phyloP scores from a whole-genome alignment of 1,140 invertebrate genomes.

The Carposina sasakii region DNA sequence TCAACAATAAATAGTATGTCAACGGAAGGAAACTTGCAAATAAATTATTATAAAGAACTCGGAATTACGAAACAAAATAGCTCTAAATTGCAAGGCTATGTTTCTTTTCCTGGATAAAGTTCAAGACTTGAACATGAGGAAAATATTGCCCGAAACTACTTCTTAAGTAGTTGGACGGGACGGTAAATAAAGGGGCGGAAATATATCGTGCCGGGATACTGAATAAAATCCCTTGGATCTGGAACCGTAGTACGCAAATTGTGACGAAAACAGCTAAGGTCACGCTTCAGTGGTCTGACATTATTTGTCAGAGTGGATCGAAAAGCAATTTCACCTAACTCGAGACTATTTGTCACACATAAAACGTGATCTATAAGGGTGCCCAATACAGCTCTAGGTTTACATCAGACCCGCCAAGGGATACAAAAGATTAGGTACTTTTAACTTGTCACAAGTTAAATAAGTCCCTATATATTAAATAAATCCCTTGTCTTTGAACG shows the following conservation, averaged over 20 bases:
- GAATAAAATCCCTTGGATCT: conserved; percentile 29
- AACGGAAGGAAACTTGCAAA: not conserved
- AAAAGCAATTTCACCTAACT: conserved; percentile 66
- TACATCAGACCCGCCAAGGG: too few relatives aligned
- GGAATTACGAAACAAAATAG: too few relatives aligned
- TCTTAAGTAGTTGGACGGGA: conserved; percentile 29
- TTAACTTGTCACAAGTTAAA: conserved; percentile 17
- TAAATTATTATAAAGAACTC: too few relatives aligned
- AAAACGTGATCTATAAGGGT: conserved; percentile 67
- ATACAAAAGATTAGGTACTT: too few relatives aligned
- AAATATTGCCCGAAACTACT: conserved; percentile 24
- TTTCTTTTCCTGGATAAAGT: too few relatives aligned
- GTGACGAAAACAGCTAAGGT: conserved; percentile 51
- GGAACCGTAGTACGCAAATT: conserved; percentile 37
- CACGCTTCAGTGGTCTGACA: conserved; percentile 57
- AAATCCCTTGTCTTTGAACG: too few relatives aligned
- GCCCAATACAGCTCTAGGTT: too few relatives aligned
- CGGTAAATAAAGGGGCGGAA: conserved; percentile 31
- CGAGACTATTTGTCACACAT: conserved; percentile 68
- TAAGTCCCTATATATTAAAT: conserved; percentile 5
- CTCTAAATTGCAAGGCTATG: too few relatives aligned
- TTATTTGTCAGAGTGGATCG: conserved; percentile 67
- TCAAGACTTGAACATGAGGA: conserved; percentile 18
- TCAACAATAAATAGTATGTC: too few relatives aligned
- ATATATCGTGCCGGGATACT: conserved; percentile 32